A percentile compares a stretch with the other conserved stretches of the same genome.
These are phyloP conservation scores for Embidobia sp. DNA, from an alignment of 2,888 invertebrate genomes.

Conservation along the genomic window DNA sequence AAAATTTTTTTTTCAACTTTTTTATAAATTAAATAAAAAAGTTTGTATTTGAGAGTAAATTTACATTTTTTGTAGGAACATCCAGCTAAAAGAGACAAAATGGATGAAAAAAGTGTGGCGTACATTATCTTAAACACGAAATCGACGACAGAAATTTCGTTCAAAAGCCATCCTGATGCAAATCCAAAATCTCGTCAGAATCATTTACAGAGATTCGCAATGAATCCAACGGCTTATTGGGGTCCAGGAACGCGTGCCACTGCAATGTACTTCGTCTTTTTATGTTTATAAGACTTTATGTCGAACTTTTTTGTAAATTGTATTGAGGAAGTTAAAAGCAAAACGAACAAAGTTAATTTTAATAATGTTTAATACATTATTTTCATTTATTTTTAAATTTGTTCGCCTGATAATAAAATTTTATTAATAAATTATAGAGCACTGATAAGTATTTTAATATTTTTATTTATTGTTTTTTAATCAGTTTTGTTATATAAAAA, in stretches of 20 bases:
- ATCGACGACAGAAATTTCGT: slow-evolving; percentile 82
- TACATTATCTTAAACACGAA: slow-evolving; percentile 83
- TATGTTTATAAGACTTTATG: background rate
- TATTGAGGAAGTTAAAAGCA: no score
- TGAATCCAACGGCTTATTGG: slow-evolving; percentile 94
- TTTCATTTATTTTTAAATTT: no score
- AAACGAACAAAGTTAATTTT: no score
- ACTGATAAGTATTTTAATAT: no score
- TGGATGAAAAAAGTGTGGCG: slow-evolving; percentile 82
- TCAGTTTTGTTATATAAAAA: no score
- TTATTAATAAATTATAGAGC: slow-evolving; percentile 7
- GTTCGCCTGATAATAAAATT: no score
- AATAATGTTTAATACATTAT: no score
- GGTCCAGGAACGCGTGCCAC: slow-evolving; percentile 93
- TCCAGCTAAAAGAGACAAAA: slow-evolving; percentile 86
- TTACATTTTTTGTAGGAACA: slow-evolving; percentile 78
- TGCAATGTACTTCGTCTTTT: slow-evolving; percentile 84
- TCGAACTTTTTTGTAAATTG: background rate
- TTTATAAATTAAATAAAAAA: no score
- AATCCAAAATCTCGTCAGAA: slow-evolving; percentile 90
- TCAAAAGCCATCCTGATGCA: slow-evolving; percentile 86
- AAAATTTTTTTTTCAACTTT: no score
- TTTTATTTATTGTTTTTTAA: no score
- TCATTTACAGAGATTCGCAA: slow-evolving; percentile 90
- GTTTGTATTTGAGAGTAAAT: no score